Evolutionary conservation across 2,113 vertebrate genomes (phyloP).

Genomic region (Aramus guarauna): DNA sequence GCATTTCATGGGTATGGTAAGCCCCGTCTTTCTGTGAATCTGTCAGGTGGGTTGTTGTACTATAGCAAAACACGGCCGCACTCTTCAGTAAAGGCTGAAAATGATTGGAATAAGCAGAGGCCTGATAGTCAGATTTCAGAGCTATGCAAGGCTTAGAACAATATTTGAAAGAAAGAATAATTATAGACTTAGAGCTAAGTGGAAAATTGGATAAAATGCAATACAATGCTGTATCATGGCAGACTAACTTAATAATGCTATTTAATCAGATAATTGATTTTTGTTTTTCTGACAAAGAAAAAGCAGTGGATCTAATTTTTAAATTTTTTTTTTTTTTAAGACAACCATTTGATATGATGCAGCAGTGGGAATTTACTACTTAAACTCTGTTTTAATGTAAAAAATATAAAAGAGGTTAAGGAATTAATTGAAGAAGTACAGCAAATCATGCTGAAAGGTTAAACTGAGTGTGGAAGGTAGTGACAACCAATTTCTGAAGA

Average conservation of each 20-base stretch:
- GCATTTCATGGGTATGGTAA: background rate
- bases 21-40: background rate
- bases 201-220: background rate
- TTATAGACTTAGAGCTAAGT: background rate
- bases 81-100: background rate
- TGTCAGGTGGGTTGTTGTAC: background rate
- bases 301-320: background rate
- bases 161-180: background rate
- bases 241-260: background rate
- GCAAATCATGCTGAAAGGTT: background rate
- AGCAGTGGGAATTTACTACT: background rate
- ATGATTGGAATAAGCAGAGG: fast-evolving
- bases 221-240: background rate
- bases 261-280: background rate
- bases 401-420: background rate
- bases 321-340: background rate
- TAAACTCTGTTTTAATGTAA: background rate
- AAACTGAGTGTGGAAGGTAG: background rate
- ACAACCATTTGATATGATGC: background rate
- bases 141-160: background rate
- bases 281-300: background rate
- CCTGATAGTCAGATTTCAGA: background rate
- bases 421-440: background rate
- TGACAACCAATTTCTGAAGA: background rate
- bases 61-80: background rate